Evolutionary conservation across 2,888 invertebrate genomes (phyloP).

Genomic region (Trypoxylon attenuatum): DNA sequence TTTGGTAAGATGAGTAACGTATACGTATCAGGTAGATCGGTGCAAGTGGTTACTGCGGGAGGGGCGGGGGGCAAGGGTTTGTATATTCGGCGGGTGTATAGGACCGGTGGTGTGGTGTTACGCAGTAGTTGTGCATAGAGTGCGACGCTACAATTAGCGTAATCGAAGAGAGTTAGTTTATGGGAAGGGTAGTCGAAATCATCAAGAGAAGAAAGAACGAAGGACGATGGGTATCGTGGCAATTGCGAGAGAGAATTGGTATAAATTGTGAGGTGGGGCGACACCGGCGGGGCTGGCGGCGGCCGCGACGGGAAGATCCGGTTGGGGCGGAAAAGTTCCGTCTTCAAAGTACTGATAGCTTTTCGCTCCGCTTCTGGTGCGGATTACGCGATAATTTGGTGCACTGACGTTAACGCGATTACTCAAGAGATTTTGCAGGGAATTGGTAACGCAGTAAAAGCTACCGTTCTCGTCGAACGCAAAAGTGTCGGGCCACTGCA

Average conservation of each 20-base stretch:
- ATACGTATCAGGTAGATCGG: no score
- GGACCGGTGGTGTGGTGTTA: no score
- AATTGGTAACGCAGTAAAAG: slow-evolving; percentile 82
- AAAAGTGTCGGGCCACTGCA: slow-evolving; percentile 86
- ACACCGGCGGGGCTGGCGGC: slow-evolving; percentile 38
- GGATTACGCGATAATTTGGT: slow-evolving; percentile 81
- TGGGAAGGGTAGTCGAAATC: no score
- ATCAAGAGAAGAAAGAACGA: not conserved
- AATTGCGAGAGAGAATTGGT: no score
- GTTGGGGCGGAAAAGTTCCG: slow-evolving; percentile 59
- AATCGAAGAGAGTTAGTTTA: no score
- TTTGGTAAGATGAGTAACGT: no score
- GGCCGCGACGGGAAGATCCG: slow-evolving; percentile 52
- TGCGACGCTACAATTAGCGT: no score
- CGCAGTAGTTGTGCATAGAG: no score
- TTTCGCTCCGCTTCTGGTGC: slow-evolving; percentile 78
- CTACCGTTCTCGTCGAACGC: slow-evolving; percentile 81
- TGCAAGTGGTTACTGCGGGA: no score
- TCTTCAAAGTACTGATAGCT: slow-evolving; percentile 79
- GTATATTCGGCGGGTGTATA: no score
- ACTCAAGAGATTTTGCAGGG: slow-evolving; percentile 81
- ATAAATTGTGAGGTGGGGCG: no score
- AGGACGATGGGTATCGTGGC: not conserved
- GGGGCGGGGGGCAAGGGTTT: no score
- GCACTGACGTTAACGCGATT: slow-evolving; percentile 78